Conservation (phyloP, 2,113 vertebrate species). For the Mesembrinibis cayennensis region DNA sequence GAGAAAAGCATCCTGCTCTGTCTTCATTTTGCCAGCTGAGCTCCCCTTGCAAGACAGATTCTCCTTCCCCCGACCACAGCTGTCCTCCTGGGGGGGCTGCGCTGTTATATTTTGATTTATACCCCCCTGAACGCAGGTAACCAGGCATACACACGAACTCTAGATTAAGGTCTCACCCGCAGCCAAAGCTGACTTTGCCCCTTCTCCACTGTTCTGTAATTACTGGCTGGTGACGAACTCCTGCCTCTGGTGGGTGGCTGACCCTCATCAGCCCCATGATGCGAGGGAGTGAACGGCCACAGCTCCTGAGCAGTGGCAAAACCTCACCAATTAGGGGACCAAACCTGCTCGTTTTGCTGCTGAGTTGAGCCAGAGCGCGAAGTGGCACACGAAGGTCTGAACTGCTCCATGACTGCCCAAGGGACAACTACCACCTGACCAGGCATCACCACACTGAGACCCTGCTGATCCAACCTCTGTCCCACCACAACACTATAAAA, state of each 20-base stretch:
- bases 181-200: neutral
- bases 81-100: neutral
- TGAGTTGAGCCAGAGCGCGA: neutral
- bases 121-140: neutral
- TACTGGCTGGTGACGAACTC: neutral
- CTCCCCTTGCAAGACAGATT: neutral
- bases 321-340: neutral
- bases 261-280: neutral
- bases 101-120: neutral
- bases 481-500: neutral
- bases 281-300: fast-evolving
- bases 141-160: neutral
- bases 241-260: neutral
- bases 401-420: fast-evolving
- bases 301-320: neutral
- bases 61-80: neutral
- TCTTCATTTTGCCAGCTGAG: neutral
- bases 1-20: neutral
- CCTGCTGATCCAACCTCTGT: neutral
- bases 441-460: fast-evolving
- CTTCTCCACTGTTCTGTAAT: neutral
- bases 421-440: neutral
- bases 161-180: neutral
- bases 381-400: neutral
- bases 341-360: neutral